A percentile compares a stretch with the other conserved stretches of the same genome.
Evolutionary conservation across 2,113 vertebrate genomes (phyloP).

Genomic region (Hyla sarda): DNA sequence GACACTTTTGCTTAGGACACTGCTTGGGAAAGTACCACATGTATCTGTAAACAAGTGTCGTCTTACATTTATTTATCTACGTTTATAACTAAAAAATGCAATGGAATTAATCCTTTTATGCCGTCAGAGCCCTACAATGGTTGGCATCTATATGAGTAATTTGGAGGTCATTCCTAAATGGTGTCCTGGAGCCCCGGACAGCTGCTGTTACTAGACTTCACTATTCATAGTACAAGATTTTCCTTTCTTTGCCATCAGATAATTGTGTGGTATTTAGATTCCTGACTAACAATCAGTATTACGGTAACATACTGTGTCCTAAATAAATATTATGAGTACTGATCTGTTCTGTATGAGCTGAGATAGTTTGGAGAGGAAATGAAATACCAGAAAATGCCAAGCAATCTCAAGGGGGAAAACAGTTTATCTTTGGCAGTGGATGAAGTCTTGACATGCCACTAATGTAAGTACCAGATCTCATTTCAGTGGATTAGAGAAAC

Average conservation of each 20-base stretch:
- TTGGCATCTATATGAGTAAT: constrained; percentile 5
- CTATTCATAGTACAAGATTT: neutral
- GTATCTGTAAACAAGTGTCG: no score
- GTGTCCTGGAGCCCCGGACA: neutral
- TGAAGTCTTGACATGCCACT: constrained; percentile 54
- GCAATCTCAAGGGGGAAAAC: constrained; percentile 40
- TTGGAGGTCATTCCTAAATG: neutral
- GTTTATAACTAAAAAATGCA: neutral
- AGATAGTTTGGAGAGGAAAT: constrained; percentile 55
- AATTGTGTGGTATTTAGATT: constrained; percentile 19
- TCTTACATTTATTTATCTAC: neutral
- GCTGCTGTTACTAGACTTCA: neutral
- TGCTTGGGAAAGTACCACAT: no score
- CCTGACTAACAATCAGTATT: constrained; percentile 14
- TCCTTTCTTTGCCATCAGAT: neutral
- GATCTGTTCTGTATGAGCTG: constrained; percentile 22
- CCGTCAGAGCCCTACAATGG: neutral
- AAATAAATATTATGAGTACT: constrained; percentile 46
- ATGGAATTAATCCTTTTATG: neutral
- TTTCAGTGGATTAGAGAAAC: constrained; percentile 45
- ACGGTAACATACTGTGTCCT: constrained; percentile 32
- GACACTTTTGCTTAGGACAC: no score
- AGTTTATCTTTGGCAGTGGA: constrained; percentile 31
- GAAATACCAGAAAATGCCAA: constrained; percentile 53
- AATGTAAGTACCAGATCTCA: constrained; percentile 57